These are phyloP conservation scores for Aphelenchoides bicaudatus DNA, from an alignment of 2,888 invertebrate genomes.

Conservation along the genomic window DNA sequence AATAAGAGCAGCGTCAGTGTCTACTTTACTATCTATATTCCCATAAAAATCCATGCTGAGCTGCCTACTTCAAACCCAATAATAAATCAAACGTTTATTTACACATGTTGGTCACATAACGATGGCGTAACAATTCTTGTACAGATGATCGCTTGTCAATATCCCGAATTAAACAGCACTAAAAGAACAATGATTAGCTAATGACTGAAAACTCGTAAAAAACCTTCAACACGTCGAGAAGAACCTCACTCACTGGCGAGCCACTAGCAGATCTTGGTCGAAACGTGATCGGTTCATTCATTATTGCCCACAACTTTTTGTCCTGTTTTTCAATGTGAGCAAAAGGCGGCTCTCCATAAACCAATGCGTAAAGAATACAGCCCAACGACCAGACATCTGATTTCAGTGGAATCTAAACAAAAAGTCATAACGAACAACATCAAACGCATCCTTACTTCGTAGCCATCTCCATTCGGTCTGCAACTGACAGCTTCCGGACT, in stretches of 20 bases:
- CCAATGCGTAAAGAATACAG: conserved; percentile 86
- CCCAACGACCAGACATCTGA: conserved; percentile 97
- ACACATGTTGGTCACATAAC: conserved; percentile 63
- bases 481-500: conserved; percentile 79
- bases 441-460: conserved; percentile 20
- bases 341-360: conserved; percentile 86
- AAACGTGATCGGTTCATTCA: conserved; percentile 15
- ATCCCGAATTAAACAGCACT: conserved; percentile 73
- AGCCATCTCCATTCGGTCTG: neutral
- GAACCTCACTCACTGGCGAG: no score
- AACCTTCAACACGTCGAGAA: conserved; percentile 67
- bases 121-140: conserved; percentile 69
- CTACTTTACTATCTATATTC: no score
- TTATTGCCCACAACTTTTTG: conserved; percentile 26
- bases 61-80: no score
- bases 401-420: conserved; percentile 75
- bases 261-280: no score
- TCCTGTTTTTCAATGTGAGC: conserved; percentile 71
- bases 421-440: conserved; percentile 2
- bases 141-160: conserved; percentile 74
- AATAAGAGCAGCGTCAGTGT: no score
- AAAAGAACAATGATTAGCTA: conserved; percentile 26
- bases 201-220: conserved; percentile 16
- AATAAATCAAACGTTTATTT: no score
- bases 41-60: no score